Percentiles rank a stretch among this genome's conserved stretches.
Conservation (phyloP, 2,797 vertebrate species). For the Rhinichthys osculus region DNA sequence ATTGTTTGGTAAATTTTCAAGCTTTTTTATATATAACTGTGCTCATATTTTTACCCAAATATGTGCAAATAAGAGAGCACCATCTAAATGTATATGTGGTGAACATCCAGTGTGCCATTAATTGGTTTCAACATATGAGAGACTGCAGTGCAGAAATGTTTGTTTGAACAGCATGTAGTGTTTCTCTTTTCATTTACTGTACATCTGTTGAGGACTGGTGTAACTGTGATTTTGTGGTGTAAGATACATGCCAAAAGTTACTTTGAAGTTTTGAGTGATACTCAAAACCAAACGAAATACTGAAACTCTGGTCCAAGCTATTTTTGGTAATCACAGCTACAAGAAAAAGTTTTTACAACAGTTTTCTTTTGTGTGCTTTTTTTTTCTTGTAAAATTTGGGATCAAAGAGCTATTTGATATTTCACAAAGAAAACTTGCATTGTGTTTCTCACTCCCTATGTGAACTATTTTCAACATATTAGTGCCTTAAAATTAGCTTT, state of each 20-base stretch:
- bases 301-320: background rate
- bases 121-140: background rate
- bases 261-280: background rate
- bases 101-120: background rate
- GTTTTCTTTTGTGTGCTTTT: background rate
- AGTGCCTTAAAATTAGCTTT: background rate
- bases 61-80: background rate
- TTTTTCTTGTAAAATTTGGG: background rate
- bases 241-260: background rate
- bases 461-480: conserved; percentile 3
- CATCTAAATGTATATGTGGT: background rate
- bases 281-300: background rate
- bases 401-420: conserved; percentile 9
- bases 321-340: background rate
- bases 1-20: background rate
- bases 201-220: background rate
- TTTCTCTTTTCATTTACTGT: background rate
- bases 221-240: background rate
- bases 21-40: background rate
- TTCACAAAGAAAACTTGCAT: background rate
- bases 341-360: background rate
- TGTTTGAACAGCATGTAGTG: conserved; percentile 1
- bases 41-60: too few species aligned
- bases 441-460: background rate
- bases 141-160: background rate